These are phyloP conservation scores for Enteromius paludinosus DNA, from an alignment of 2,797 vertebrate species.

Conservation along the genomic window DNA sequence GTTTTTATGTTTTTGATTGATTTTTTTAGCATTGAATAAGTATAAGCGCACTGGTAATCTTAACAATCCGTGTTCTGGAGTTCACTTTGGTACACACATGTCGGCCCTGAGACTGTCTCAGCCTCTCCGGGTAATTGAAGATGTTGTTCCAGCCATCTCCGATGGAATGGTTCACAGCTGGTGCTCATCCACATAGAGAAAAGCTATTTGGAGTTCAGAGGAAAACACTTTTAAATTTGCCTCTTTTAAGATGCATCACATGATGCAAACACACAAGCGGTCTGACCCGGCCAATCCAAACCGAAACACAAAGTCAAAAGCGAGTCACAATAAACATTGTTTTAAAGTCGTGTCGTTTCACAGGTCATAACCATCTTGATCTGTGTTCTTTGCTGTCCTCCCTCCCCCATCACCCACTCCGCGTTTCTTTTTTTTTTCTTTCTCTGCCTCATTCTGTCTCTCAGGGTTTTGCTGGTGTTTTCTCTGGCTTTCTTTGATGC, in stretches of 20 bases:
- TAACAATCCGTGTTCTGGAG: neutral
- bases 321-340: conserved; percentile 7
- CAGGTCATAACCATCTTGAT: conserved; percentile 19
- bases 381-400: conserved; percentile 48
- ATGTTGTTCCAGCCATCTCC: conserved; percentile 61
- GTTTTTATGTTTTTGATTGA: neutral
- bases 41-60: neutral
- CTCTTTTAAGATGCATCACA: conserved; percentile 30
- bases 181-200: conserved; percentile 43
- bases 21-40: neutral
- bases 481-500: conserved; percentile 67
- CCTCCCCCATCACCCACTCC: conserved; percentile 51
- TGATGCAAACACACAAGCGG: conserved; percentile 17
- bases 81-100: conserved; percentile 27
- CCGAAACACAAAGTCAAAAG: conserved; percentile 16
- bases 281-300: neutral
- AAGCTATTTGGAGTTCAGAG: conserved; percentile 33
- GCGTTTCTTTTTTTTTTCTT: conserved; percentile 43
- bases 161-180: conserved; percentile 75
- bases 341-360: conserved; percentile 15
- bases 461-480: conserved; percentile 64
- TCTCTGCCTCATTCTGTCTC: neutral
- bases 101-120: conserved; percentile 53
- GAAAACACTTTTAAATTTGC: conserved; percentile 29
- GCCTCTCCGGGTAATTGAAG: conserved; percentile 66